These are phyloP conservation scores for Craterocephalus amniculus DNA, from an alignment of 2,797 vertebrate genomes.

Conservation along the genomic window DNA sequence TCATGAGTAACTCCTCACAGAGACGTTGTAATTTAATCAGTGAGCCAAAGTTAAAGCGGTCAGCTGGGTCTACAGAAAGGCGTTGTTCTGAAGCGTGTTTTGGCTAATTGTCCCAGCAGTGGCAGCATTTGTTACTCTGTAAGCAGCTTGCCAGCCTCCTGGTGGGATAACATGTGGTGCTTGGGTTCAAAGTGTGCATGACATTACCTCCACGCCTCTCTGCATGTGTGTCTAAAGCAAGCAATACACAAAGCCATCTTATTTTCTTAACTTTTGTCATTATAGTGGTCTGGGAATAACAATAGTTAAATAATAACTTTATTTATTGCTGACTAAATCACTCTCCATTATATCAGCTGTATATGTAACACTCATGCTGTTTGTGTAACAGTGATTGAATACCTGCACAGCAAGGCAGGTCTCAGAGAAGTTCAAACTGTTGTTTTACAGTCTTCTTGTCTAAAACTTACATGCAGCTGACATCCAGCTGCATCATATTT, in stretches of 20 bases:
- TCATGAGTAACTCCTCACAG: neutral
- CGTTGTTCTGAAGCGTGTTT: conserved; percentile 8
- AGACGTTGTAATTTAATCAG: conserved; percentile 19
- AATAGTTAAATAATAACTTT: too few relatives aligned
- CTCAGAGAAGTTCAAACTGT: neutral
- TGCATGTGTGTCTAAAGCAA: conserved; percentile 11
- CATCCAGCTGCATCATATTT: conserved; percentile 5
- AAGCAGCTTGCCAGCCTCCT: conserved; percentile 43
- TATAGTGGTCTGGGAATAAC: neutral
- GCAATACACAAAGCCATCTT: conserved; percentile 7
- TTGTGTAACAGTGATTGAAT: neutral
- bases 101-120: conserved; percentile 41
- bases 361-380: neutral
- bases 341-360: too few relatives aligned
- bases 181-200: conserved; percentile 39
- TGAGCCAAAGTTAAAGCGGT: conserved; percentile 9
- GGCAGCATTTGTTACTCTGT: conserved; percentile 24
- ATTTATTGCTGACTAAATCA: too few relatives aligned
- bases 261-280: neutral
- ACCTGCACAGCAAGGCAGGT: neutral
- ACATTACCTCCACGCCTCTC: conserved; percentile 32
- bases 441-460: too few relatives aligned
- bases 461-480: neutral
- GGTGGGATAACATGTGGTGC: conserved; percentile 33
- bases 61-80: conserved; percentile 1